Conservation (phyloP, 2,888 invertebrate genomes). For the Odontothrips loti region DNA sequence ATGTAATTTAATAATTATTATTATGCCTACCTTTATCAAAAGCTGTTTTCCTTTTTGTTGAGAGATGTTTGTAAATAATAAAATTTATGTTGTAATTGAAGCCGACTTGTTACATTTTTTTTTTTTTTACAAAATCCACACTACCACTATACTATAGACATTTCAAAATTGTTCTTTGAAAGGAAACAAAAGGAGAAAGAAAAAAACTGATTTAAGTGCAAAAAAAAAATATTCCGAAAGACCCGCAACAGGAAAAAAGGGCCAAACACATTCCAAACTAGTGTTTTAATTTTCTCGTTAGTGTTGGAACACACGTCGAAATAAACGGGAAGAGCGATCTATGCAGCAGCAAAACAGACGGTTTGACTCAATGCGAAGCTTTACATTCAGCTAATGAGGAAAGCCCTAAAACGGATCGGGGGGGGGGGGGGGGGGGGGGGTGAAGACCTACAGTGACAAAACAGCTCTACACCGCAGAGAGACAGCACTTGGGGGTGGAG, state of each 20-base stretch:
- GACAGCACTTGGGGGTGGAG: not conserved
- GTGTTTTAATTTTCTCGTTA: no score
- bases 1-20: conserved; percentile 1
- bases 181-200: no score
- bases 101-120: not conserved
- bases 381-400: not conserved
- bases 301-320: no score
- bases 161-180: no score
- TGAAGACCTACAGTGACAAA: not conserved
- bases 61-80: conserved; percentile 10
- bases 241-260: no score
- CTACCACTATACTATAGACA: no score
- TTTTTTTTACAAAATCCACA: not conserved
- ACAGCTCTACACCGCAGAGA: not conserved
- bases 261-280: no score
- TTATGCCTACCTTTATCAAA: not conserved
- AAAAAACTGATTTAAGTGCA: no score
- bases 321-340: no score
- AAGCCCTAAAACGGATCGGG: conserved; percentile 13
- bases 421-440: not conserved
- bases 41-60: conserved; percentile 19
- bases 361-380: no score
- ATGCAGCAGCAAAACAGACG: no score
- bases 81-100: conserved; percentile 21
- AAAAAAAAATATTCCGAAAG: no score